Percentiles rank a stretch among this genome's conserved stretches.
These are phyloP conservation scores for Tylochromis polylepis DNA, from an alignment of 2,113 vertebrate genomes.

Conservation along the genomic window DNA sequence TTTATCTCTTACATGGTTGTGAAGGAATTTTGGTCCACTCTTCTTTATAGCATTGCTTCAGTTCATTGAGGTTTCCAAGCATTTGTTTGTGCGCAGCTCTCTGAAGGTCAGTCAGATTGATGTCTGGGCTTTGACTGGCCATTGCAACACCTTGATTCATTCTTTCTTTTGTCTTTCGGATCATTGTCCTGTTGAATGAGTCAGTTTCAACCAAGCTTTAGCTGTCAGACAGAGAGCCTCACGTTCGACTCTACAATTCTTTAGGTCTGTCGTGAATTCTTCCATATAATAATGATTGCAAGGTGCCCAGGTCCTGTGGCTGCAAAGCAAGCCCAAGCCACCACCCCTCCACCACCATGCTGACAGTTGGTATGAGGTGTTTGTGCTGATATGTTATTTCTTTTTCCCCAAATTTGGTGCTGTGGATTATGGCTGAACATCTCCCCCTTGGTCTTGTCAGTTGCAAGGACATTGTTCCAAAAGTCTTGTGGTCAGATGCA, in stretches of 20 bases:
- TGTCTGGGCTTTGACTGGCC: background rate
- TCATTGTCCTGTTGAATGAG: background rate
- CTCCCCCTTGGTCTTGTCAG: background rate
- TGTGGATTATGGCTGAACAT: accelerated
- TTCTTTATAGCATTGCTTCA: background rate
- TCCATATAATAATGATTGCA: background rate
- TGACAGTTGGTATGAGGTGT: background rate
- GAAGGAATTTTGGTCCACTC: too few species aligned
- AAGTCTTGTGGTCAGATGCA: background rate
- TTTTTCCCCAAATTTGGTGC: background rate
- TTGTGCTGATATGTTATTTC: background rate
- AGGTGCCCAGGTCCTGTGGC: background rate
- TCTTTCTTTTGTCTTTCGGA: background rate
- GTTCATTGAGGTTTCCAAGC: background rate
- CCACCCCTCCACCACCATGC: background rate
- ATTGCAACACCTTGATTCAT: background rate
- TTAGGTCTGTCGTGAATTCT: background rate
- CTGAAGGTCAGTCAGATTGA: background rate
- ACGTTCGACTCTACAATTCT: too few species aligned
- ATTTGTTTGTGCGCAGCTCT: background rate
- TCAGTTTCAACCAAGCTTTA: too few species aligned
- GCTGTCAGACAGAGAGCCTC: too few species aligned
- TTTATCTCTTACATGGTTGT: background rate
- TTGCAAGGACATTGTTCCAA: background rate
- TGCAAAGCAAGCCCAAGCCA: background rate